Percentiles rank a stretch among this genome's conserved stretches.
Conservation (phyloP, 2,797 vertebrate genomes). For the Typhlichthys eigenmanni region DNA sequence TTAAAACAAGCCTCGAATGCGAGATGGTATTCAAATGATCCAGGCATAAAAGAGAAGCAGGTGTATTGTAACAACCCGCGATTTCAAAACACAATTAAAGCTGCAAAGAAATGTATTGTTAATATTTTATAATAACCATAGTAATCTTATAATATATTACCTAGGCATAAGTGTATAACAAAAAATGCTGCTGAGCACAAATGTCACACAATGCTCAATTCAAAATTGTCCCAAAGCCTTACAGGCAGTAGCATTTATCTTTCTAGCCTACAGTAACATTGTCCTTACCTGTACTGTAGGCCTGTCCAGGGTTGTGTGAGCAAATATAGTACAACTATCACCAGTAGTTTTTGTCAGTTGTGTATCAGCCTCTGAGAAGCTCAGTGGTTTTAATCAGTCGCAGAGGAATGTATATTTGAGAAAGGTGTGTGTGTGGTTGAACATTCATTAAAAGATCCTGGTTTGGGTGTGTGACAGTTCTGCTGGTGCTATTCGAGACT, state of each 20-base stretch:
- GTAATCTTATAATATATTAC: no score
- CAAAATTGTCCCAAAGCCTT: slow-evolving; percentile 3
- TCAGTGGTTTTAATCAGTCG: slow-evolving; percentile 74
- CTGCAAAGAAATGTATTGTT: not conserved
- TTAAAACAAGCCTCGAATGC: slow-evolving; percentile 91
- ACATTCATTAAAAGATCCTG: slow-evolving; percentile 84
- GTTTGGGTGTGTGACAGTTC: slow-evolving; percentile 75
- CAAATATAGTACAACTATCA: not conserved
- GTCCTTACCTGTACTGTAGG: slow-evolving; percentile 44
- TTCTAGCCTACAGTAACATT: not conserved
- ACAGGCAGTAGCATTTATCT: not conserved
- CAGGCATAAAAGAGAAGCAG: not conserved
- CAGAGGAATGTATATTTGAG: slow-evolving; percentile 79
- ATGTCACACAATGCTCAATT: not conserved
- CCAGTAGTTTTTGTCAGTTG: slow-evolving; percentile 4
- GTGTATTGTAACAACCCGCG: not conserved
- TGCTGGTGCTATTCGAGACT: slow-evolving; percentile 18
- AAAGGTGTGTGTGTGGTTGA: slow-evolving; percentile 82
- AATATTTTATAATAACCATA: not conserved
- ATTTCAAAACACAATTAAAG: not conserved
- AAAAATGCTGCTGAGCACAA: no score
- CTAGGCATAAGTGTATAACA: no score
- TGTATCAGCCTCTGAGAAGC: slow-evolving; percentile 28
- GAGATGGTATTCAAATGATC: slow-evolving; percentile 32
- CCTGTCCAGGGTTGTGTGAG: slow-evolving; percentile 3